Evolutionary conservation across 2,113 vertebrate species (phyloP).

Genomic region (Sphyrna mokarran): DNA sequence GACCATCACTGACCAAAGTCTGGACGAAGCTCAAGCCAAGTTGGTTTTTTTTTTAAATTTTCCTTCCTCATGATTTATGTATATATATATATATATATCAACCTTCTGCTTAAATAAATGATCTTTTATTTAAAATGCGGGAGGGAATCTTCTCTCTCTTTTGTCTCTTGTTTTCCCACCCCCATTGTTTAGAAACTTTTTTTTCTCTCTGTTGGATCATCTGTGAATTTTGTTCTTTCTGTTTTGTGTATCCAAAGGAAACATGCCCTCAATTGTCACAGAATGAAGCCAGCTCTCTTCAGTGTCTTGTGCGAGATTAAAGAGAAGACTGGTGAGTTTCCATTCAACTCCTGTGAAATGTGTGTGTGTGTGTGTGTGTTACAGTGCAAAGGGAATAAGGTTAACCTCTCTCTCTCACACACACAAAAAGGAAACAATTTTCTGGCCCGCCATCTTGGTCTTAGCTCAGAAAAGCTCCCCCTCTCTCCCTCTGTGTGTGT

Average conservation of each 20-base stretch:
- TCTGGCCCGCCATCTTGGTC: constrained; percentile 22
- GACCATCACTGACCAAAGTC: constrained; percentile 99
- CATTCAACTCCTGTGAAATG: background rate
- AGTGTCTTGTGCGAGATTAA: constrained; percentile 72
- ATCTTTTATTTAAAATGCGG: no score
- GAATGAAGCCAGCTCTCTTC: constrained; percentile 54
- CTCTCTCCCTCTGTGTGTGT: background rate
- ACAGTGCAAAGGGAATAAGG: background rate
- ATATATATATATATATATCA: no score
- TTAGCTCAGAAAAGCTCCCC: background rate
- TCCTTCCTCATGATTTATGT: no score
- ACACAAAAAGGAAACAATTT: constrained; percentile 18
- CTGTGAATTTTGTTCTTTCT: background rate
- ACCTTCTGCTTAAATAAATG: background rate
- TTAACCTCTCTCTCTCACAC: background rate
- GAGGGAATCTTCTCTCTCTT: no score
- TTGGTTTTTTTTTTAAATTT: constrained; percentile 63
- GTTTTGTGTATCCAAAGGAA: background rate
- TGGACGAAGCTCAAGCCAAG: constrained; percentile 99
- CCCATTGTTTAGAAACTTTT: no score
- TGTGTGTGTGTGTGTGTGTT: background rate
- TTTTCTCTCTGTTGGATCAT: background rate
- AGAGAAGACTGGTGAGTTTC: constrained; percentile 63
- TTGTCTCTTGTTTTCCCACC: no score
- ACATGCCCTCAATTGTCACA: background rate